phyloP scores from a whole-genome alignment of 2,113 vertebrate species.

The Pterophyllum scalare region DNA sequence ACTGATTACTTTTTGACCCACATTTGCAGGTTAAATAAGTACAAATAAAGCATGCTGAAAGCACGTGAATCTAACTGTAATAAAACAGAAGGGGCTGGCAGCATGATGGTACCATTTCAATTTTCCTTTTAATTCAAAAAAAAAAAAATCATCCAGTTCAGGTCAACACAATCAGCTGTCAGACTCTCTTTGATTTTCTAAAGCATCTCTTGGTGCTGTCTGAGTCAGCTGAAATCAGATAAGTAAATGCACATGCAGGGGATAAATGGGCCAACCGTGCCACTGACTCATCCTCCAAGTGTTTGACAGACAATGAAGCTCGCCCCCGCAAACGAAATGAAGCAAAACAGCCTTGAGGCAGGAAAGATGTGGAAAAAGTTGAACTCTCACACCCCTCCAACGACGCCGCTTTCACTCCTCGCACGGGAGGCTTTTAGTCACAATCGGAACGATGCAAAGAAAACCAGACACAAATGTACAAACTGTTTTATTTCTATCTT shows the following conservation, averaged over 20 bases:
- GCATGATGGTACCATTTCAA: neutral
- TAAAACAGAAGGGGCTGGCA: neutral
- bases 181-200: neutral
- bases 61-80: neutral
- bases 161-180: neutral
- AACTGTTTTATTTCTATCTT: constrained; percentile 81
- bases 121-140: neutral
- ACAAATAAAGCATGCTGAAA: too few species aligned
- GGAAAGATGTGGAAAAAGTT: neutral
- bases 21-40: neutral
- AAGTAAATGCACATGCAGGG: neutral
- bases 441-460: constrained; percentile 5
- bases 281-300: constrained; percentile 19
- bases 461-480: constrained; percentile 67
- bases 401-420: neutral
- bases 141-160: neutral
- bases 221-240: constrained; percentile 13
- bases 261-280: neutral
- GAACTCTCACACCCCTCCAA: neutral
- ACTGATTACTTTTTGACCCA: neutral
- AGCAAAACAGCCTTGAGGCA: neutral
- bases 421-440: neutral
- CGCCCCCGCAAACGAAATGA: neutral
- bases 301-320: constrained; percentile 8
- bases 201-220: neutral